Base-by-base conservation (phyloP, 2,888 invertebrate species). In the Acronicta alni region DNA sequence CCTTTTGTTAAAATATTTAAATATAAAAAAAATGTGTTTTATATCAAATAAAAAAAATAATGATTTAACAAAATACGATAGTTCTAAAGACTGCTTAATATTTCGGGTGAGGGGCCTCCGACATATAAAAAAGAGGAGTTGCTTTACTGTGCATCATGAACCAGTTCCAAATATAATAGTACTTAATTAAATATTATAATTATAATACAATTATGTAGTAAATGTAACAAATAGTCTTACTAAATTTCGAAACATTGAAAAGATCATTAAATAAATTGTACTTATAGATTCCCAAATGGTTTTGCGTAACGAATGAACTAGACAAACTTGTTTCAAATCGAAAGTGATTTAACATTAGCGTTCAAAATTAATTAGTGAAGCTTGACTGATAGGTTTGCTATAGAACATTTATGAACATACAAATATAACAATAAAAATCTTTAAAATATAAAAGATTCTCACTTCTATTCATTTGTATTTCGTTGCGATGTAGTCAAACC, bases 271-370 rank as follows among this genome's bases (percentile, higher is more conserved):
- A 44, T 35, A 38, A 37, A 54, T 46, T 63, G 56, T 58, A 54
- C 43, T 63, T 44, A 56, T 10, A 18, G 53, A 56, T 52, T 43
- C 23, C 17, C 10, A 57, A 77, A 32, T 23, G 32, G 47, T 46
- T n/a, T 57, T 57, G 54, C 63, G 60, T 67, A 72, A 72, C 79
- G 42, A 57, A 43, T 17, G 32, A 67, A 75, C 51, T 35, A 64
- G 58, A 62, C 46, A 73, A 56, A 77, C 73, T 63, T 16, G 74
- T 74, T 74, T 77, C 3, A 1, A 56, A 64, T 57, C 55, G 70
- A 74, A 74, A 74, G 75, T 74, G 55, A 54, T 35, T 64, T 37
- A 46, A 32, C 55, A 51, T 69, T 47, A 57, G 55, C 53, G 49
- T 51, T 38, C 2, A 35, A 39, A 61, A 60, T 67, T 63, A 43